Evolutionary conservation across 2,888 invertebrate species (phyloP), one percentile per base, ranked within the genome.

Genomic region (Coleophora deauratella): DNA sequence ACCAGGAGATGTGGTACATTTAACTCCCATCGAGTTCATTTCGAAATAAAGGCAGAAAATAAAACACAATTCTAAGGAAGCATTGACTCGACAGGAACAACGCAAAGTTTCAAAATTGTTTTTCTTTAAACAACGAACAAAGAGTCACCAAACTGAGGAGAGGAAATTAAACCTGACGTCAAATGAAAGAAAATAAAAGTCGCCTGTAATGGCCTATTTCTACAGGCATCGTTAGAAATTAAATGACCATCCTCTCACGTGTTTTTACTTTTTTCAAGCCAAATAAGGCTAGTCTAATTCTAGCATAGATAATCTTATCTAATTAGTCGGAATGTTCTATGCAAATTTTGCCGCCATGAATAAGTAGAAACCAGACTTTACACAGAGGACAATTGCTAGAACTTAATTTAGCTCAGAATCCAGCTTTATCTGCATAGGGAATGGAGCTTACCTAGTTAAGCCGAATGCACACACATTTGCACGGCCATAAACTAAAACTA

Each of bases 71-170:
- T 3, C 3, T 3, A 21, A 21, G 21, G 6, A 21, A 21, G 6
- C 21, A 21, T 21, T 6, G 6, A 21, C 21, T 21, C 21, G 6
- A 58, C 57, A 50, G 50, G 50, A 49, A 53, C 49, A 47, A 42
- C 40, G 40, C 40, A 46, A 64, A 69, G 56, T 66, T 72, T 60
- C 48, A 40, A 63, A 70, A 71, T 61, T 67, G 68, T 70, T 68
- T 72, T 68, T 67, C 63, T 69, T 68, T 66, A 61, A 68, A 66
- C 48, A 53, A 55, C 62, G 66, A 69, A 68, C 66, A 73, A 70
- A 68, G 53, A 55, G 54, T 59, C 54, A 57, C 49, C 51, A 51
- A 38, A 27, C 39, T 14, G 43, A 21, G 21, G 14, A 37, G 49
- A 58, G 62, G 58, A 66, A 73, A 72, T 70, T 72, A 70, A 71